Evolutionary conservation across 2,888 invertebrate species (phyloP).

Genomic region (Drosophila formosana): DNA sequence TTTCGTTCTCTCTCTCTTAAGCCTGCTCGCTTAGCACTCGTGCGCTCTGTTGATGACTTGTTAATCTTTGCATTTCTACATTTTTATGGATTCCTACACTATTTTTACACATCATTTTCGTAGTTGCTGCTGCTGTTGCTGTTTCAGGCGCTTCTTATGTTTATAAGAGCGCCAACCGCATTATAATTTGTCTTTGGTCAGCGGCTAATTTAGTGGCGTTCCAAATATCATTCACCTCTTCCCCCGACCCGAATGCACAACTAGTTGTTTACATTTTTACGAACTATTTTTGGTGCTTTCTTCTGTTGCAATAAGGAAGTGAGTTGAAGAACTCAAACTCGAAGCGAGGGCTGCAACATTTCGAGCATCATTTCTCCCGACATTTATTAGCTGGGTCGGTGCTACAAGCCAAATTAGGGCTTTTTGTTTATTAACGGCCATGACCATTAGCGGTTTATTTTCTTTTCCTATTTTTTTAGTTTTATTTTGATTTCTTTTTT

Average conservation of each 20-base stretch:
- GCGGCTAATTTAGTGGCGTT: slow-evolving; percentile 34
- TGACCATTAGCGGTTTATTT: slow-evolving; percentile 75
- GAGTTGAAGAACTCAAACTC: slow-evolving; percentile 15
- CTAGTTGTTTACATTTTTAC: slow-evolving; percentile 45
- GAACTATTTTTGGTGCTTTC: slow-evolving; percentile 49
- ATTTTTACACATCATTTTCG: slow-evolving; percentile 69
- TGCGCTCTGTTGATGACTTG: slow-evolving; percentile 48
- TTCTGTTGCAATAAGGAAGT: slow-evolving; percentile 48
- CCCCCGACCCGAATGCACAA: not conserved
- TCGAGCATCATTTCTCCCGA: slow-evolving; percentile 24
- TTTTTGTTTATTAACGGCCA: slow-evolving; percentile 72
- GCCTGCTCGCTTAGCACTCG: slow-evolving; percentile 10
- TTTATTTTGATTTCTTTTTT: slow-evolving; percentile 26
- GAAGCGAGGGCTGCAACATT: slow-evolving; percentile 6
- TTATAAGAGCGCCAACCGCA: slow-evolving; percentile 47
- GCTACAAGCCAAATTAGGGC: slow-evolving; percentile 68
- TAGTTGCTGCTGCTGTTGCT: slow-evolving; percentile 34
- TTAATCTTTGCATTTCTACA: slow-evolving; percentile 67
- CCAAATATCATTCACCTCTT: slow-evolving; percentile 29
- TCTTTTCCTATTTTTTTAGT: slow-evolving; percentile 21
- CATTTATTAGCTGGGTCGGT: slow-evolving; percentile 40
- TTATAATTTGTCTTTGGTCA: slow-evolving; percentile 55
- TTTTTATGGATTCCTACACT: slow-evolving; percentile 78
- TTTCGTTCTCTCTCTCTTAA: slow-evolving; percentile 13
- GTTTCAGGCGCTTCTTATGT: slow-evolving; percentile 50